Percentiles rank a stretch among this genome's conserved stretches.
Evolutionary conservation across 2,113 vertebrate genomes (phyloP).

Genomic region (Narcine bancroftii): DNA sequence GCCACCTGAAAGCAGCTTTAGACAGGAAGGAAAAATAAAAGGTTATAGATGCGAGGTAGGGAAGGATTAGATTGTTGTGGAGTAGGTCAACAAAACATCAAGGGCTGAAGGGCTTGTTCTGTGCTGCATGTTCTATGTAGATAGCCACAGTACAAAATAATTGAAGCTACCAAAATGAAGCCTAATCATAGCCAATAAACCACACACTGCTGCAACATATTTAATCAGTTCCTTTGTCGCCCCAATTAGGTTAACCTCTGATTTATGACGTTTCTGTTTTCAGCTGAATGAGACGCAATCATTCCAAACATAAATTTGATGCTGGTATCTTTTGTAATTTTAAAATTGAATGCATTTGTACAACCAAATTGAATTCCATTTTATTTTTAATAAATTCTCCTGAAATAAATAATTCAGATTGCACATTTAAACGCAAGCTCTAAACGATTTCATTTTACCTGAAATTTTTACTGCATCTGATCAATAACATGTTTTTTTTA

Average conservation of each 20-base stretch:
- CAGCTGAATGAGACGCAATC: constrained; percentile 2
- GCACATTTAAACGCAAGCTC: neutral
- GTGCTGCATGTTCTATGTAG: too few relatives aligned
- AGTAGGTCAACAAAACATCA: too few relatives aligned
- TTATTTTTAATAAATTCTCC: constrained; percentile 22
- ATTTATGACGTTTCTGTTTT: constrained; percentile 2
- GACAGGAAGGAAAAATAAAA: too few relatives aligned
- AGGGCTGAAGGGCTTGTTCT: too few relatives aligned
- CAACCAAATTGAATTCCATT: constrained; percentile 23
- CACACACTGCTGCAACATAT: neutral
- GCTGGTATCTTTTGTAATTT: neutral
- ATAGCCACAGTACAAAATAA: neutral
- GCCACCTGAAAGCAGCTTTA: too few relatives aligned
- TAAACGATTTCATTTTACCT: neutral
- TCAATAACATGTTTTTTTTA: neutral
- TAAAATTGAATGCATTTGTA: constrained; percentile 6
- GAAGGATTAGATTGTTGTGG: too few relatives aligned
- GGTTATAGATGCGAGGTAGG: too few relatives aligned
- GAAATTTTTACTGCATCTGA: neutral
- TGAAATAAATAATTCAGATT: constrained; percentile 33
- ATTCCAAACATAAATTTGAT: constrained; percentile 25
- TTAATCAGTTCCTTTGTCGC: constrained; percentile 17
- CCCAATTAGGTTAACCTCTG: constrained; percentile 25
- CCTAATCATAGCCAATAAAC: neutral
- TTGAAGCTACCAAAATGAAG: neutral